Evolutionary conservation across 2,888 invertebrate genomes (phyloP), one percentile per base, ranked within the genome.

Genomic region (Volucella bombylans): DNA sequence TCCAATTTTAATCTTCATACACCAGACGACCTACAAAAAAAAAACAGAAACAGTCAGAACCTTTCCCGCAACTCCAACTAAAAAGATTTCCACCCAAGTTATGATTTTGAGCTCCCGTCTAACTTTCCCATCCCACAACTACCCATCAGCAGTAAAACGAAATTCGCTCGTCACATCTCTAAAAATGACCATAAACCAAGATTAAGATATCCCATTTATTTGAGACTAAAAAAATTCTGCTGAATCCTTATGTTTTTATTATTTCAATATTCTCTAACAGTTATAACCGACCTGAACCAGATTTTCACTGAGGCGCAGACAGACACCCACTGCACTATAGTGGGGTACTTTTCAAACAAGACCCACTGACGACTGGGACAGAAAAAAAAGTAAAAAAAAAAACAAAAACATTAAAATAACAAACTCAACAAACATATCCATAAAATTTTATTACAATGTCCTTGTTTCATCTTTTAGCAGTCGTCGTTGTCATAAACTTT

Each of bases 361-460:
- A 67, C 38, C 15, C 15, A 67, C 14, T 62, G 49, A 65, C 41
- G 45, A 45, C 43, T 14, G 43, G 8, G 38, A 45, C 43, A 11
- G 43, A 10, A 38, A 2, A 2, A 57, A 41, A 18, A 10, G 38
- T 14, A 68, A 39, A 59, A 43, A 67, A n/a, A n/a, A n/a, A n/a
- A n/a, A n/a, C n/a, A n/a, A n/a, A n/a, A n/a, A n/a, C n/a, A n/a
- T n/a, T n/a, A 15, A 52, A 12, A 49, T 11, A 65, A 14, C 64
- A 38, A 11, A 52, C 38, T 12, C 55, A 76, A 81, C 23, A 64
- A 43, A 67, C 69, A 52, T 55, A 68, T 50, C 39, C 52, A 76
- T 81, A 81, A 81, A 76, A 81, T 64, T 76, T 76, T 81, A 81
- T 57, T 68, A 52, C 52, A 14, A 41, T 59, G 64, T 64, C 57